Evolutionary conservation across 2,113 vertebrate genomes (phyloP).

Genomic region (Oreochromis tanganicae): DNA sequence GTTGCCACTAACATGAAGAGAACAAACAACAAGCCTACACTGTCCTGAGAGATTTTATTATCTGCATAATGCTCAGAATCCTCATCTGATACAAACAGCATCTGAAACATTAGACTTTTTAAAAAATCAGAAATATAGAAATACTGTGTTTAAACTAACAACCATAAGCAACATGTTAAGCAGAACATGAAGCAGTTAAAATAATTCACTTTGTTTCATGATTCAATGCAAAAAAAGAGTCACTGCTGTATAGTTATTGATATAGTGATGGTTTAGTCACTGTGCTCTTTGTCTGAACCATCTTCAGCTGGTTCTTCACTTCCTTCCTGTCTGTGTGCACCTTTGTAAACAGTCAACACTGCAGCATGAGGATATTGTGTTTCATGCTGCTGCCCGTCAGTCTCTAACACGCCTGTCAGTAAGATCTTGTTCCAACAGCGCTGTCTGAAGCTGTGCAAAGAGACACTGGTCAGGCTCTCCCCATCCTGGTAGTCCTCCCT

Average conservation of each 20-base stretch:
- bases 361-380: not conserved
- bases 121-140: not conserved
- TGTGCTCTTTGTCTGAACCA: not conserved
- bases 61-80: not conserved
- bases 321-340: accelerated
- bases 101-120: not conserved
- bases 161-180: not conserved
- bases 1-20: not conserved
- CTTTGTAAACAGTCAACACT: not conserved
- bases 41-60: not conserved
- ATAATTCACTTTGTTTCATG: not conserved
- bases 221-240: not conserved
- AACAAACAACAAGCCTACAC: not conserved
- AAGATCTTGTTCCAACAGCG: slow-evolving; percentile 82
- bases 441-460: slow-evolving; percentile 75
- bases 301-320: not conserved
- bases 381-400: not conserved
- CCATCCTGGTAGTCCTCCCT: slow-evolving; percentile 82
- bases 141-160: not conserved
- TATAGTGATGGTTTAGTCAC: not conserved
- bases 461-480: slow-evolving; percentile 68
- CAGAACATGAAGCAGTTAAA: not conserved
- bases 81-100: accelerated
- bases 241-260: not conserved
- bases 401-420: slow-evolving; percentile 21